These are phyloP conservation scores for Caradrina clavipalpis DNA, from an alignment of 2,888 invertebrate genomes.

Conservation along the genomic window DNA sequence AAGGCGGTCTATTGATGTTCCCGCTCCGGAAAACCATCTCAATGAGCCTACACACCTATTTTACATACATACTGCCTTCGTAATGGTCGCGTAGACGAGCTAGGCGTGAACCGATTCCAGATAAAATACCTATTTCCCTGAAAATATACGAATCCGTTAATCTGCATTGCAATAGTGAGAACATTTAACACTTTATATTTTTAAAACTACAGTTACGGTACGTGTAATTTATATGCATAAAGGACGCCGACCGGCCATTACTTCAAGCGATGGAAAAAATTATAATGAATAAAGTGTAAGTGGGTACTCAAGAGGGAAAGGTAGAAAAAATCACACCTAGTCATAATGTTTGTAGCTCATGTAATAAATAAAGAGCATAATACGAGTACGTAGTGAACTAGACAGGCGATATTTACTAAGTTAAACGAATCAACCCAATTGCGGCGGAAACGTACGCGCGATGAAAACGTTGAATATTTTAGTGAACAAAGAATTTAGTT, in stretches of 20 bases:
- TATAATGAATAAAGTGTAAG: constrained; percentile 41
- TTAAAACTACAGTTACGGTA: constrained; percentile 45
- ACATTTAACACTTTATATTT: constrained; percentile 63
- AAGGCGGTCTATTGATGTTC: constrained; percentile 69
- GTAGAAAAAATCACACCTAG: constrained; percentile 26
- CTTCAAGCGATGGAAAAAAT: constrained; percentile 40
- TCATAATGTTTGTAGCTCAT: constrained; percentile 39
- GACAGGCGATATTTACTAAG: constrained; percentile 59
- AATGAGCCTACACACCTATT: constrained; percentile 70
- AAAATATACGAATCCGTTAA: constrained; percentile 71
- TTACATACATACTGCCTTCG: constrained; percentile 78
- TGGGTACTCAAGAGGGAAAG: constrained; percentile 37
- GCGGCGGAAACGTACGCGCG: constrained; percentile 59
- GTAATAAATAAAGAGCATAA: constrained; percentile 55
- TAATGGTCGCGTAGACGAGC: constrained; percentile 75
- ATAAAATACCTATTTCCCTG: constrained; percentile 72
- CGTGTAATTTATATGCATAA: constrained; percentile 44
- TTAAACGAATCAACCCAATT: constrained; percentile 65
- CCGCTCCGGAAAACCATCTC: constrained; percentile 69
- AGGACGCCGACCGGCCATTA: constrained; percentile 29
- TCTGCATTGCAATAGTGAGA: constrained; percentile 69
- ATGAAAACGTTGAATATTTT: constrained; percentile 65
- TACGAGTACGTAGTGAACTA: constrained; percentile 42
- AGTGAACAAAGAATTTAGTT: constrained; percentile 60
- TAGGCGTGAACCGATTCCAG: constrained; percentile 77